Percentiles rank a stretch among this genome's conserved stretches.
Evolutionary conservation across 2,888 invertebrate genomes (phyloP).

Genomic region (Metacarcinus magister): DNA sequence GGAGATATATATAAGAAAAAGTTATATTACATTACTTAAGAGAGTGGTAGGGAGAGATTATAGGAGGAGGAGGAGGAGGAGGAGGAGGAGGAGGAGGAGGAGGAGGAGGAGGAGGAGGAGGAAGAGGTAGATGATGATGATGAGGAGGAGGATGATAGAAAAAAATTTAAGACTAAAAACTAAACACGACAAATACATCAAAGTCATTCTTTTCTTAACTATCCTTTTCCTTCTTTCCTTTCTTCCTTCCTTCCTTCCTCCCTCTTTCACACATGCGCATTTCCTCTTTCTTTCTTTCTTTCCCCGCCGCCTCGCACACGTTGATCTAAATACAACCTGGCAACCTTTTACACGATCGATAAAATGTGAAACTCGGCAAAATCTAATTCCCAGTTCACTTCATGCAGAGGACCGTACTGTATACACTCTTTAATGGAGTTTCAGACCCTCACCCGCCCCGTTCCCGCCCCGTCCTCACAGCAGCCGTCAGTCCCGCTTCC

Average conservation of each 20-base stretch:
- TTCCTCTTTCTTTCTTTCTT: background rate
- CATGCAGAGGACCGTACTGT: conserved; percentile 49
- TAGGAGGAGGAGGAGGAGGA: background rate
- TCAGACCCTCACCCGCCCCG: background rate
- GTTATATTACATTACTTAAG: background rate
- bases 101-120: background rate
- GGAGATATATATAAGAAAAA: background rate
- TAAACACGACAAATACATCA: background rate
- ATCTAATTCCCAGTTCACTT: conserved; percentile 60
- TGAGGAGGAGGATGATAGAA: background rate
- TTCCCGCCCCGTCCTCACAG: background rate
- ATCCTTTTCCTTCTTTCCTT: background rate
- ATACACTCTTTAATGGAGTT: conserved; percentile 55
- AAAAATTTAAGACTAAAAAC: background rate
- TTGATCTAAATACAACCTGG: conserved; percentile 62
- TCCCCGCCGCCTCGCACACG: background rate
- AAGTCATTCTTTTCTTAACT: background rate
- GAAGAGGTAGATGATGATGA: background rate
- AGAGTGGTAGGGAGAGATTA: background rate
- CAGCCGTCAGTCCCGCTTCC: background rate
- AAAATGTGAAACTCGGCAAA: conserved; percentile 68
- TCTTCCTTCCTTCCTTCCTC: too few relatives aligned
- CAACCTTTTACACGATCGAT: conserved; percentile 70
- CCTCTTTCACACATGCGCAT: background rate
- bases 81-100: background rate